Evolutionary conservation across 1,140 invertebrate genomes (phyloP).

Genomic region (Drosophila seguyi): DNA sequence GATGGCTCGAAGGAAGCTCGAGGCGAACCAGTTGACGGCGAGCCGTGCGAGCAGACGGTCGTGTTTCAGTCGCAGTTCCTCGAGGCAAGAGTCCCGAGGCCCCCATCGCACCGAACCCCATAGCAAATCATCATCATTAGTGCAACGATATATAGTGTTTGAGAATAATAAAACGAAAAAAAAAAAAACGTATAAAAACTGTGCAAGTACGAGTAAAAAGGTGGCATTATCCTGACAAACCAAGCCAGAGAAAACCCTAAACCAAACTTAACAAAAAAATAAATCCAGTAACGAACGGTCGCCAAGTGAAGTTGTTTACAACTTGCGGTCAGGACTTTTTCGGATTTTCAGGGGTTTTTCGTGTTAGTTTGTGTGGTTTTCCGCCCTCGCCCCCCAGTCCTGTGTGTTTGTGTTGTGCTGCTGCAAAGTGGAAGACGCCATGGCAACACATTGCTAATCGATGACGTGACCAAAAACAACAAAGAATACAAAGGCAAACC

Average conservation of each 20-base stretch:
- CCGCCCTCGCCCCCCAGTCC: conserved; percentile 8
- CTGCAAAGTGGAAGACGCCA: conserved; percentile 68
- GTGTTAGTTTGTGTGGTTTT: conserved; percentile 55
- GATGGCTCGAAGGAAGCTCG: conserved; percentile 63
- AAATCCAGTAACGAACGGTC: conserved; percentile 43
- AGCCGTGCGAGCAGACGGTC: conserved; percentile 83
- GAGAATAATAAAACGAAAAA: neutral
- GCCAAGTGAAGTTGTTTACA: conserved; percentile 66
- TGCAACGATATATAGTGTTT: conserved; percentile 15
- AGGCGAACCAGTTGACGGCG: conserved; percentile 81
- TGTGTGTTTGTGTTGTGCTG: conserved; percentile 63
- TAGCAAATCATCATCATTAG: conserved; percentile 18
- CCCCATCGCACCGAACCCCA: conserved; percentile 4
- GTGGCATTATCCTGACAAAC: conserved; percentile 54
- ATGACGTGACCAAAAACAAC: conserved; percentile 76
- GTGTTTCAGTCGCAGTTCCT: conserved; percentile 65
- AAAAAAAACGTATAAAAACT: conserved; percentile 9
- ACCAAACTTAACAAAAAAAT: neutral
- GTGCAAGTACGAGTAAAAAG: conserved; percentile 15
- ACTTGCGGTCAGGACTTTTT: conserved; percentile 57
- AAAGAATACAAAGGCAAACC: conserved; percentile 19
- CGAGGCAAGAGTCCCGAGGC: conserved; percentile 1
- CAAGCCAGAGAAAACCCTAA: conserved; percentile 19
- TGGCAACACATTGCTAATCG: conserved; percentile 82
- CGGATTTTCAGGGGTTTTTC: conserved; percentile 44